phyloP scores from a whole-genome alignment of 2,113 vertebrate genomes.

The Gobius niger region DNA sequence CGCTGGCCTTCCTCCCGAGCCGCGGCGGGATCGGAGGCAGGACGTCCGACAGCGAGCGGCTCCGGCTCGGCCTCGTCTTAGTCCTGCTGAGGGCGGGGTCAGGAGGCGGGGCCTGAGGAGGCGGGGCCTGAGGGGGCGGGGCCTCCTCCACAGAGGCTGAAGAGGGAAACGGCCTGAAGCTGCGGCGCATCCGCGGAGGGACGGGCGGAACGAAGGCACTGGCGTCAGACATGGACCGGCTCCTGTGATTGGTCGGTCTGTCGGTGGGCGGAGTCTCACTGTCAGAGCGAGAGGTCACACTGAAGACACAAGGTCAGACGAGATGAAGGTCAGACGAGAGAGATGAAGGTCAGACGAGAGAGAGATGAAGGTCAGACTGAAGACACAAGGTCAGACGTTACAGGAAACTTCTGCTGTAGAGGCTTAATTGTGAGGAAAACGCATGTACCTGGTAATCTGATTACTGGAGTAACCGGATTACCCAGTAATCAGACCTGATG shows the following conservation, averaged over 20 bases:
- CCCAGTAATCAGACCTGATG: too few relatives aligned
- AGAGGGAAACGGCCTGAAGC: conserved; percentile 18
- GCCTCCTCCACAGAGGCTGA: conserved; percentile 5
- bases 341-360: too few relatives aligned
- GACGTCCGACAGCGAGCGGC: not conserved
- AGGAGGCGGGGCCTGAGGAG: not conserved
- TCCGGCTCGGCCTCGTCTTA: not conserved
- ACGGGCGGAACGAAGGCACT: conserved; percentile 50
- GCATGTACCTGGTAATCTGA: too few relatives aligned
- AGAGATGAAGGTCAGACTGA: too few relatives aligned
- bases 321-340: too few relatives aligned
- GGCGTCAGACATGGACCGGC: conserved; percentile 44
- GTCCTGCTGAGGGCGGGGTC: not conserved
- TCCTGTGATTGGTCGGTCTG: conserved; percentile 10
- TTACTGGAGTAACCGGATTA: too few relatives aligned
- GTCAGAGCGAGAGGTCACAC: not conserved
- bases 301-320: too few relatives aligned
- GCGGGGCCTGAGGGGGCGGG: not conserved
- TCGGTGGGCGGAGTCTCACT: not conserved
- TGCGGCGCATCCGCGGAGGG: conserved; percentile 68
- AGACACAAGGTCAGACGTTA: too few relatives aligned
- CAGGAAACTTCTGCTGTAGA: too few relatives aligned
- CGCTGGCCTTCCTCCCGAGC: not conserved
- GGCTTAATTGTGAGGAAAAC: too few relatives aligned
- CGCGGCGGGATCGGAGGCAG: not conserved